Percentiles rank a stretch among this genome's conserved stretches.
phyloP scores from a whole-genome alignment of 2,797 vertebrate genomes.

The Myripristis jacobus region DNA sequence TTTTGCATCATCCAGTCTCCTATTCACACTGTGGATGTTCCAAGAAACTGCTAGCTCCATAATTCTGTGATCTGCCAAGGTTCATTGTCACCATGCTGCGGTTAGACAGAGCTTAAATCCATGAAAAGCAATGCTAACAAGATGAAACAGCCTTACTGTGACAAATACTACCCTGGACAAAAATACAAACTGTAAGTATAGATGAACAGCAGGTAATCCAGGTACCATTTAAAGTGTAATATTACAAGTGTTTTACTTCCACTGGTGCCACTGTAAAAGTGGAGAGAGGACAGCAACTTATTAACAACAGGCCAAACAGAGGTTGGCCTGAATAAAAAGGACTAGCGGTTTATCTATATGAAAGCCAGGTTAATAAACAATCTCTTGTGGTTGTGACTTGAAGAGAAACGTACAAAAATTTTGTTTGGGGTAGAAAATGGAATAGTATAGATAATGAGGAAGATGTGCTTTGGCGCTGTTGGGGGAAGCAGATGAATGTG shows the following conservation, averaged over 20 bases:
- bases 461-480: conserved; percentile 24
- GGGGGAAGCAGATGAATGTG: conserved; percentile 40
- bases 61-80: no score
- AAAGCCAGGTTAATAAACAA: neutral
- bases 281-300: neutral
- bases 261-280: neutral
- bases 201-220: neutral
- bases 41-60: neutral
- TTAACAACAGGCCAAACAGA: neutral
- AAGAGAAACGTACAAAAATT: neutral
- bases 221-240: neutral
- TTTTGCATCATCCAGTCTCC: neutral
- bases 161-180: neutral
- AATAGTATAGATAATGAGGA: conserved; percentile 14
- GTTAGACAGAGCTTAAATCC: neutral
- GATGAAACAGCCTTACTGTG: neutral
- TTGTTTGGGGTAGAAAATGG: conserved; percentile 11
- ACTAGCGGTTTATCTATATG: conserved; percentile 1
- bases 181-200: neutral
- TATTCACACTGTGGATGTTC: neutral
- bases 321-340: neutral
- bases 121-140: neutral
- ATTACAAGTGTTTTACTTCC: neutral
- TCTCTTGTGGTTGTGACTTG: neutral
- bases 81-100: neutral